phyloP scores from a whole-genome alignment of 1,140 invertebrate species.

The Caenorhabditis remanei region DNA sequence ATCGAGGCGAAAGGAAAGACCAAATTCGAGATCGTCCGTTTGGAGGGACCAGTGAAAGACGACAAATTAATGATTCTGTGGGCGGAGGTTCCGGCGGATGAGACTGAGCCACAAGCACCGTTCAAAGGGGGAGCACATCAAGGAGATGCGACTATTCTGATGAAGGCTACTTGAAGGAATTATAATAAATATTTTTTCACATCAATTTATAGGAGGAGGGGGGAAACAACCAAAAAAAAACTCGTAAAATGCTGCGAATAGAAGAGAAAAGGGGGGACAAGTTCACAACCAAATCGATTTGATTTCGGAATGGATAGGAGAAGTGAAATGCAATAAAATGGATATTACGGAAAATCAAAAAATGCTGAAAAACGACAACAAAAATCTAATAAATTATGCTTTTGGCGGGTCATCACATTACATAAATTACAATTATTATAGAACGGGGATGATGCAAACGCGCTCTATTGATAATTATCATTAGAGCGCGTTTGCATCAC shows the following conservation, averaged over 20 bases:
- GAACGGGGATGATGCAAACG: neutral
- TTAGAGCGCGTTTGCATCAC: no score
- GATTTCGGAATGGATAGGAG: slow-evolving; percentile 17
- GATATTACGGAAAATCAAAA: neutral
- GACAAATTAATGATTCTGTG: slow-evolving; percentile 70
- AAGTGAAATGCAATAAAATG: slow-evolving; percentile 32
- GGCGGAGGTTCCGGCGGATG: slow-evolving; percentile 71
- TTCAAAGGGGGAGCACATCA: slow-evolving; percentile 70
- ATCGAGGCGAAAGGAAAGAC: slow-evolving; percentile 63
- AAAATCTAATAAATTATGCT: slow-evolving; percentile 25
- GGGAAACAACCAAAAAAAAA: neutral
- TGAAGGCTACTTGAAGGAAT: slow-evolving; percentile 53
- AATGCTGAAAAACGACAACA: neutral
- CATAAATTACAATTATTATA: slow-evolving; percentile 40
- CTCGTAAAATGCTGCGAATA: neutral
- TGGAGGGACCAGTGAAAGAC: slow-evolving; percentile 68
- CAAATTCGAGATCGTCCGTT: slow-evolving; percentile 68
- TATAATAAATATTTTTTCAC: no score
- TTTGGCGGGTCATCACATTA: neutral
- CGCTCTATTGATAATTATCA: no score
- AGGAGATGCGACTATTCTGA: slow-evolving; percentile 69
- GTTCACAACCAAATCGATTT: slow-evolving; percentile 26
- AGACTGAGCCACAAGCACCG: slow-evolving; percentile 68
- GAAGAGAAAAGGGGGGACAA: neutral
- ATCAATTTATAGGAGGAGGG: no score